Conservation (phyloP, 2,888 invertebrate genomes). For the Drosophila buzzatii region DNA sequence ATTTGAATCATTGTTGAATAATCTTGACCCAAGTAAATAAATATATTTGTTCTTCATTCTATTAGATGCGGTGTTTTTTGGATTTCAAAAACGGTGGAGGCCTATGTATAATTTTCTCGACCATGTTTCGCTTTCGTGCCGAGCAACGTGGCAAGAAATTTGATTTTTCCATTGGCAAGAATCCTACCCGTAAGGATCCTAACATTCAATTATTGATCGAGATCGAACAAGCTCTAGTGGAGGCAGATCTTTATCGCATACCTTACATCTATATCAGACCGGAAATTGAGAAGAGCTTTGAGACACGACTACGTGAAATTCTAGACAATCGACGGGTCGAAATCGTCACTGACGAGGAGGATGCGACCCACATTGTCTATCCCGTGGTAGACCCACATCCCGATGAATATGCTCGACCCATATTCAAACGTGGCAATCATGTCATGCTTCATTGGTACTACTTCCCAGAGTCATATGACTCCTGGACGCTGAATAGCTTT, state of each 20-base stretch:
- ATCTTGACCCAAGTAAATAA: not conserved
- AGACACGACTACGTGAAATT: slow-evolving; percentile 93
- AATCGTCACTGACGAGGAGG: slow-evolving; percentile 89
- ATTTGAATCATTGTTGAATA: not conserved
- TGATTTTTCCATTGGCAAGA: slow-evolving; percentile 92
- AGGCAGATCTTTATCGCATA: slow-evolving; percentile 91
- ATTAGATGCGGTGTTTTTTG: slow-evolving; percentile 95
- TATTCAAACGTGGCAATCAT: slow-evolving; percentile 92
- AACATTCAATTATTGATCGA: slow-evolving; percentile 97
- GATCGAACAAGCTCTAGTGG: slow-evolving; percentile 93
- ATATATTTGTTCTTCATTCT: not conserved
- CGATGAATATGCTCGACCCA: slow-evolving; percentile 96
- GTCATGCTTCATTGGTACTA: slow-evolving; percentile 98
- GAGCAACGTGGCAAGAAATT: slow-evolving; percentile 98
- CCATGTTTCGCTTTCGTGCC: slow-evolving; percentile 97
- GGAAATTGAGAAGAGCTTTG: slow-evolving; percentile 93
- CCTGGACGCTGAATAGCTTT: slow-evolving; percentile 89
- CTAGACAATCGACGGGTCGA: slow-evolving; percentile 94
- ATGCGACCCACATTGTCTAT: slow-evolving; percentile 96
- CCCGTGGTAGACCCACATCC: slow-evolving; percentile 93
- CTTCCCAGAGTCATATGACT: slow-evolving; percentile 96
- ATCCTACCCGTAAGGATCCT: slow-evolving; percentile 95
- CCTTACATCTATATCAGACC: slow-evolving; percentile 93
- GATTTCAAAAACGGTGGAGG: slow-evolving; percentile 98
- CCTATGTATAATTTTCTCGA: slow-evolving; percentile 95